A percentile compares a stretch with the other conserved stretches of the same genome.
These are phyloP conservation scores for Drymonia ruficornis DNA, from an alignment of 2,888 invertebrate genomes.

Conservation along the genomic window DNA sequence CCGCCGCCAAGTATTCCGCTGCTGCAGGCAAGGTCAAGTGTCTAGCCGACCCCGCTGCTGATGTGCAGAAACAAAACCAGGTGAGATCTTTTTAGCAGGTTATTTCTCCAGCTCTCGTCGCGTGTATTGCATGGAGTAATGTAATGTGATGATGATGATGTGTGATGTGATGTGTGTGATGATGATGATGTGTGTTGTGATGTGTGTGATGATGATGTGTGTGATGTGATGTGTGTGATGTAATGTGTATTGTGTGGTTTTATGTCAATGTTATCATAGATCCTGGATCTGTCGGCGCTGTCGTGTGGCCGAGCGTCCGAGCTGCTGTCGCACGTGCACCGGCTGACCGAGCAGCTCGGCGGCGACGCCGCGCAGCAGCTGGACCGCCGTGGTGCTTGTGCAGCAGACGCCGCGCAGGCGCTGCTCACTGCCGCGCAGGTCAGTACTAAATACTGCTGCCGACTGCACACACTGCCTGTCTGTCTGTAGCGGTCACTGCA, in stretches of 20 bases:
- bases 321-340: constrained; percentile 46
- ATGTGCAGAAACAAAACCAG: constrained; percentile 11
- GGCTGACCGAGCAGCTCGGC: constrained; percentile 38
- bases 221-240: no score
- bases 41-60: constrained; percentile 16
- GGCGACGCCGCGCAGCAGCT: constrained; percentile 36
- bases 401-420: constrained; percentile 45
- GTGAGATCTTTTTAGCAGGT: constrained; percentile 2
- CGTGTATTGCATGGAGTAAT: background rate
- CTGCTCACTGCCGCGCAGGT: constrained; percentile 45
- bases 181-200: no score
- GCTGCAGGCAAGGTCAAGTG: constrained; percentile 26
- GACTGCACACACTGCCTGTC: background rate
- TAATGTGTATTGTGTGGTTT: no score
- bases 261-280: constrained; percentile 16
- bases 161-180: no score
- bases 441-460: background rate
- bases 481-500: background rate
- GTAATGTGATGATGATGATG: no score
- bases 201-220: no score
- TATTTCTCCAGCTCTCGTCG: no score
- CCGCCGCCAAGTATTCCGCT: constrained; percentile 24
- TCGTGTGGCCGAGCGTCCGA: constrained; percentile 48
- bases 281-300: constrained; percentile 43
- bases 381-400: constrained; percentile 36